Percentiles rank a stretch among this genome's conserved stretches.
These are phyloP conservation scores for Morus bassanus DNA, from an alignment of 2,797 vertebrate genomes.

Conservation along the genomic window DNA sequence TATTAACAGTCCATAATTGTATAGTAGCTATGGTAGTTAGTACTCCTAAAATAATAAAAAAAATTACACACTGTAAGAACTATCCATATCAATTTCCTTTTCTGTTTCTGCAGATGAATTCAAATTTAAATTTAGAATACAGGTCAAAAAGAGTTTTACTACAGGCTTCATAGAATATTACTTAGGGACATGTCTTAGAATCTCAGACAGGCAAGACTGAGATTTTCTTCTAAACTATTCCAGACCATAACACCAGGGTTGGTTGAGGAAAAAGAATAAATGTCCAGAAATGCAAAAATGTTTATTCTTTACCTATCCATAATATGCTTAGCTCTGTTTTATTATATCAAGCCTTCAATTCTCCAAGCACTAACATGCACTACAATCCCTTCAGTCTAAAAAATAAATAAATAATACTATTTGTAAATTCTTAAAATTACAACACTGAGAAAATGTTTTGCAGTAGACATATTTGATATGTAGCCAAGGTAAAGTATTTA, in stretches of 20 bases:
- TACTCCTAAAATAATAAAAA: not conserved
- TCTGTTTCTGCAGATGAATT: not conserved
- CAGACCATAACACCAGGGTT: not conserved
- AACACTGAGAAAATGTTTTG: not conserved
- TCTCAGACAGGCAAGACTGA: not conserved
- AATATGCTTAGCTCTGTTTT: not conserved
- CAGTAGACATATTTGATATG: not conserved
- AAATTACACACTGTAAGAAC: rapidly evolving
- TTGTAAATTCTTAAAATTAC: slow-evolving; percentile 50
- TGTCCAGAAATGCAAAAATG: not conserved
- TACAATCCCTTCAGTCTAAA: not conserved
- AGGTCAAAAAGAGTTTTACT: not conserved
- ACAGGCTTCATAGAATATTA: not conserved
- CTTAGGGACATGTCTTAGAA: not conserved
- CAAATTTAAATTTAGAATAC: not conserved
- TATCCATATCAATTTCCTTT: not conserved
- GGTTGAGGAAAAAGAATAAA: not conserved
- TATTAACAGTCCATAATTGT: not conserved
- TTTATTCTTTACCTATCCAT: not conserved
- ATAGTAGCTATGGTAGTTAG: not conserved
- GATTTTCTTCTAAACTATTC: not conserved
- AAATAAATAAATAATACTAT: not conserved
- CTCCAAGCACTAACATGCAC: not conserved
- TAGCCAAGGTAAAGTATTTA: slow-evolving; percentile 1
- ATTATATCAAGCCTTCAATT: not conserved